Percentiles rank a stretch among this genome's conserved stretches.
These are phyloP conservation scores for Andrena flavipes DNA, from an alignment of 2,888 invertebrate genomes.

Conservation along the genomic window DNA sequence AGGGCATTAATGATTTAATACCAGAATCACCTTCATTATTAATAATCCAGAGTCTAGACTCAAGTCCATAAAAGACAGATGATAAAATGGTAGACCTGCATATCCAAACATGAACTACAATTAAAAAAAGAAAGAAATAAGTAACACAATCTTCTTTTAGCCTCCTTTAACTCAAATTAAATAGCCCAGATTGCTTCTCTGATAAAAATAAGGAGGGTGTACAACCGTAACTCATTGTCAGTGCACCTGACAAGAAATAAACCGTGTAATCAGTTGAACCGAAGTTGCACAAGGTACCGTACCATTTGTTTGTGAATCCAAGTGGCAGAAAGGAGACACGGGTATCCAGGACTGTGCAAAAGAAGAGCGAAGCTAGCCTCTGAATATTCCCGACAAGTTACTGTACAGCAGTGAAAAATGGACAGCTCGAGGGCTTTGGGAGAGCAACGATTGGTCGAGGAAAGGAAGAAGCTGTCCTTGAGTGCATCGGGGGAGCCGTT, in stretches of 20 bases:
- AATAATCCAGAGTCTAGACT: neutral
- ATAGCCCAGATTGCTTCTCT: too few species aligned
- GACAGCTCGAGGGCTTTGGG: slow-evolving; percentile 32
- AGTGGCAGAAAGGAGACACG: neutral
- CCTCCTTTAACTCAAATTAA: too few species aligned
- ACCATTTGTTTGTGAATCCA: neutral
- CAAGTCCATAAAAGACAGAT: neutral
- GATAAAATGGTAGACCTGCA: too few species aligned
- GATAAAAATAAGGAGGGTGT: too few species aligned
- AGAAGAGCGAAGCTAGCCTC: slow-evolving; percentile 5
- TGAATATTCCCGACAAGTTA: slow-evolving; percentile 39
- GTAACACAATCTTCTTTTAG: too few species aligned
- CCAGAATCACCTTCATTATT: neutral
- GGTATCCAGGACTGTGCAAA: neutral
- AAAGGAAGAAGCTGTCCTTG: slow-evolving; percentile 69
- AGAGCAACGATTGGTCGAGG: slow-evolving; percentile 56
- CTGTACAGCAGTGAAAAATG: slow-evolving; percentile 40
- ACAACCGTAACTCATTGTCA: neutral
- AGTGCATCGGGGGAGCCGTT: slow-evolving; percentile 75
- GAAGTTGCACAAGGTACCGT: neutral
- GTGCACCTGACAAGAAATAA: neutral
- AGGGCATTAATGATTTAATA: neutral
- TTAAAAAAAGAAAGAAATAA: too few species aligned
- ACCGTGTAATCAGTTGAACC: neutral
- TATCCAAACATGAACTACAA: too few species aligned